phyloP scores from a whole-genome alignment of 1,140 invertebrate genomes.

The Notospermus geniculatus region DNA sequence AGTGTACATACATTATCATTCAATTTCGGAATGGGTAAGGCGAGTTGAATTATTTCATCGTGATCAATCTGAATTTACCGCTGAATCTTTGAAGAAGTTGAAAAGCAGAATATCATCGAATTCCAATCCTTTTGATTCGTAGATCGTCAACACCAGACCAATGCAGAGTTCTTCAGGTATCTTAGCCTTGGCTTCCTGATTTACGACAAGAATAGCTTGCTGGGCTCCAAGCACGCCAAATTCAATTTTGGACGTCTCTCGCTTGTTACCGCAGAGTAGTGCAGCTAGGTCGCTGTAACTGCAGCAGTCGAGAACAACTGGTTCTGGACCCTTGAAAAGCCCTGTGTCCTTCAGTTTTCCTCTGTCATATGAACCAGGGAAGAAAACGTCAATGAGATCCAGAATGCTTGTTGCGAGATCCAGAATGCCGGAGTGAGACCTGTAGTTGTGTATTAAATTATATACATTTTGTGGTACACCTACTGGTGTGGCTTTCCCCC shows the following conservation, averaged over 20 bases:
- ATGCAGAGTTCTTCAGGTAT: slow-evolving; percentile 34
- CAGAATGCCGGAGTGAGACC: slow-evolving; percentile 50
- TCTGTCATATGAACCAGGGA: slow-evolving; percentile 49
- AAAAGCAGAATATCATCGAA: slow-evolving; percentile 50
- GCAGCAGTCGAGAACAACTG: slow-evolving; percentile 45
- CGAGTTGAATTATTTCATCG: no score
- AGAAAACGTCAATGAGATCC: slow-evolving; percentile 45
- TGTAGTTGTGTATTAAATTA: slow-evolving; percentile 47
- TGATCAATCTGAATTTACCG: no score
- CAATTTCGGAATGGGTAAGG: no score
- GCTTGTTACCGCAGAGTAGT: slow-evolving; percentile 37
- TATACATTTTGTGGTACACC: slow-evolving; percentile 35
- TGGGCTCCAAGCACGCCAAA: slow-evolving; percentile 46
- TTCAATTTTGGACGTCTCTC: slow-evolving; percentile 46
- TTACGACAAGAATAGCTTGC: slow-evolving; percentile 42
- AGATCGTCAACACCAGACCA: slow-evolving; percentile 44
- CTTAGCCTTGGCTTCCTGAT: slow-evolving; percentile 33
- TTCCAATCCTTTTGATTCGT: slow-evolving; percentile 46
- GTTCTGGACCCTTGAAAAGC: slow-evolving; percentile 42
- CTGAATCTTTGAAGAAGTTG: slow-evolving; percentile 50
- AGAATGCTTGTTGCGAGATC: slow-evolving; percentile 45
- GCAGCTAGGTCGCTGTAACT: slow-evolving; percentile 37
- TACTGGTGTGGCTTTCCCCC: slow-evolving; percentile 27
- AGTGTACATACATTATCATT: no score
- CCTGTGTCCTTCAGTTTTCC: slow-evolving; percentile 40